Conservation (phyloP, 2,797 vertebrate genomes). For the Hylomyscus alleni region DNA sequence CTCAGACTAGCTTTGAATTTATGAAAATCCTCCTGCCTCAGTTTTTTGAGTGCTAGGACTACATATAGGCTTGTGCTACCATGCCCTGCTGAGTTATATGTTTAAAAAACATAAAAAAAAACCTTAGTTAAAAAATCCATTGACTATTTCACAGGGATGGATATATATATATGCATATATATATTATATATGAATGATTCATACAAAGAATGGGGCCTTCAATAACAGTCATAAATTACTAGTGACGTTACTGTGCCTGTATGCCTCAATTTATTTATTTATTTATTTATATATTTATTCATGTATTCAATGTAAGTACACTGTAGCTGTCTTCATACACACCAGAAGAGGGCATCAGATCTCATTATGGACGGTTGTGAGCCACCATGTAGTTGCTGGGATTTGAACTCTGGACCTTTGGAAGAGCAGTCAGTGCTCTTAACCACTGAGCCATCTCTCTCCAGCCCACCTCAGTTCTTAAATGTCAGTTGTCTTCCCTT, state of each 20-base stretch:
- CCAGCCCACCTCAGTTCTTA: background rate
- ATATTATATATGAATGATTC: background rate
- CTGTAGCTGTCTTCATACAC: too few species aligned
- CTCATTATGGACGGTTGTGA: too few species aligned
- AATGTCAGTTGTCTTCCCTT: background rate
- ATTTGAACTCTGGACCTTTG: too few species aligned
- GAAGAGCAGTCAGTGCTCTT: too few species aligned
- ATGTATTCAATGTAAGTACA: too few species aligned
- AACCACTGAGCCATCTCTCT: too few species aligned
- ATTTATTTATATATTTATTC: too few species aligned
- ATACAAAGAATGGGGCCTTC: background rate
- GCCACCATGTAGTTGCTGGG: too few species aligned
- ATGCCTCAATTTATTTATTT: background rate
- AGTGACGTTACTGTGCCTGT: background rate
- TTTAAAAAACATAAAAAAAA: conserved; percentile 11
- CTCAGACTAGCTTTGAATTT: background rate
- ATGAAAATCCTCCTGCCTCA: background rate
- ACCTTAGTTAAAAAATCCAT: background rate
- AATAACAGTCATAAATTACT: background rate
- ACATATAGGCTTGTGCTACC: background rate
- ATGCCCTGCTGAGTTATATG: background rate
- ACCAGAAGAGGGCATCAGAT: too few species aligned
- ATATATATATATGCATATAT: too few species aligned
- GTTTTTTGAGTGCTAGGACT: background rate
- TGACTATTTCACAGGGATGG: background rate